Conservation (phyloP, 2,888 invertebrate genomes). For the Coenonympha glycerion region DNA sequence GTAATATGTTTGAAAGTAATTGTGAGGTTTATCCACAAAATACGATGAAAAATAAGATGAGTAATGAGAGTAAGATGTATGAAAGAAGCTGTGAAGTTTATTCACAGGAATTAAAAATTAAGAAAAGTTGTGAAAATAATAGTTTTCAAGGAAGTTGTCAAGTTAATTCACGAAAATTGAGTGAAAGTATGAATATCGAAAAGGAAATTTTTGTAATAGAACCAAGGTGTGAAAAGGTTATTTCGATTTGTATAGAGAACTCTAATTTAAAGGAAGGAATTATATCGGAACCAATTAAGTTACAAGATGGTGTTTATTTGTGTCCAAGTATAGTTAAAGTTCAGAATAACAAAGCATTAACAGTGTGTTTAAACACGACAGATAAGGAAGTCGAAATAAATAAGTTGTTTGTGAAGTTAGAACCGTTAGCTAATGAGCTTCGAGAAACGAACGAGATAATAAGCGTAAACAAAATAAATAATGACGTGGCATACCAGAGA, state of each 20-base stretch:
- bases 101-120: not conserved
- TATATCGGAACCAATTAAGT: conserved; percentile 17
- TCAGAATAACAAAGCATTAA: too few species aligned
- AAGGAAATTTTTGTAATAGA: not conserved
- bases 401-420: conserved; percentile 10
- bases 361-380: conserved; percentile 11
- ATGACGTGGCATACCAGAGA: not conserved
- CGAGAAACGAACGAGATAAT: not conserved
- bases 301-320: conserved; percentile 19
- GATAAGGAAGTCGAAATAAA: conserved; percentile 17
- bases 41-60: not conserved
- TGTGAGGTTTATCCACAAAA: not conserved
- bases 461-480: not conserved
- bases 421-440: not conserved
- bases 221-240: conserved; percentile 19
- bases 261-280: conserved; percentile 13
- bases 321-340: conserved; percentile 16
- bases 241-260: conserved; percentile 10
- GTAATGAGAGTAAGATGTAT: not conserved
- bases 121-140: not conserved
- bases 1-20: not conserved
- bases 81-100: not conserved
- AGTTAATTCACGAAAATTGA: too few species aligned
- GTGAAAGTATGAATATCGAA: not conserved
- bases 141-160: not conserved